Conservation (phyloP, 2,797 vertebrate species). For the Leontopithecus rosalia region DNA sequence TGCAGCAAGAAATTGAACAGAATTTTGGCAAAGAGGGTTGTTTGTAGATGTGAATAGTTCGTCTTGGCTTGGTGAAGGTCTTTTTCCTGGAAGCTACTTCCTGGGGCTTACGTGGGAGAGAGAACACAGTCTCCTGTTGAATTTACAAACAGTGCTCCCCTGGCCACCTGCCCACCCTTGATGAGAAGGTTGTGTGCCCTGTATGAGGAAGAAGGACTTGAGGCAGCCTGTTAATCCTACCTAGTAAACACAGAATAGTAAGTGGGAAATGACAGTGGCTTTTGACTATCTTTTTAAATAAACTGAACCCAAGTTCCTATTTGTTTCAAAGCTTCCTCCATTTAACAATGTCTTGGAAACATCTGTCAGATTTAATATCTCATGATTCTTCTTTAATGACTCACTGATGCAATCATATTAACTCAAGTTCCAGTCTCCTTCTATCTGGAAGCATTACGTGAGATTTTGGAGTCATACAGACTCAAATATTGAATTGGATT, state of each 20-base stretch:
- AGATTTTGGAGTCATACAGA: not conserved
- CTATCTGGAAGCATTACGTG: not conserved
- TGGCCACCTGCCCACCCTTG: not conserved
- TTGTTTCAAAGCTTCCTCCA: not conserved
- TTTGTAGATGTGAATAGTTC: conserved; percentile 30
- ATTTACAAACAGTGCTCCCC: not conserved
- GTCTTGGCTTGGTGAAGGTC: not conserved
- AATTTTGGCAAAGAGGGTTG: conserved; percentile 33
- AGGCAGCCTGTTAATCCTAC: not conserved
- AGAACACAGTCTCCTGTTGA: not conserved
- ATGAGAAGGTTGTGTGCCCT: not conserved
- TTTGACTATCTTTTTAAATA: not conserved
- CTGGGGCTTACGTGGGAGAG: not conserved
- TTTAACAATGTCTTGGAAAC: not conserved
- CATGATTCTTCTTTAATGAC: not conserved
- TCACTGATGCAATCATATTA: not conserved
- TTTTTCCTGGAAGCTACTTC: conserved; percentile 23
- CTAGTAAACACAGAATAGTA: not conserved
- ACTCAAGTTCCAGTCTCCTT: not conserved
- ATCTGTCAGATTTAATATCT: conserved; percentile 25
- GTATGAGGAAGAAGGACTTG: not conserved
- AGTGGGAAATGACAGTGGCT: not conserved
- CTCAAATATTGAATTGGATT: not conserved
- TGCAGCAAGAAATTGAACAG: not conserved
- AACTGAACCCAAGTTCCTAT: not conserved